Conservation (phyloP, 2,888 invertebrate species). For the Amiota mariae region DNA sequence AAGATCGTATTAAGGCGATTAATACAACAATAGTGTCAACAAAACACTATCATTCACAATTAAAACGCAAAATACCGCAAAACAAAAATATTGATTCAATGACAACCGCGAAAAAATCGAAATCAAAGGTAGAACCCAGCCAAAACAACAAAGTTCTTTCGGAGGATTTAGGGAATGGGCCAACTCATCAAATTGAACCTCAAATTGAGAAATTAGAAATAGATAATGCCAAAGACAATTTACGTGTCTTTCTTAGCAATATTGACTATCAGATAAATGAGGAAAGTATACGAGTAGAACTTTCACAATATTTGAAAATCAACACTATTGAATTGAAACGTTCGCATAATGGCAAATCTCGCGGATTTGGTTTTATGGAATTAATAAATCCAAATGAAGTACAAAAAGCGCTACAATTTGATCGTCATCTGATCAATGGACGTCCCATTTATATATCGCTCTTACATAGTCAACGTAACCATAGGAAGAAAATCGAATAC, state of each 20-base stretch:
- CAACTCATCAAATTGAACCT: background rate
- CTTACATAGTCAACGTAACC: background rate
- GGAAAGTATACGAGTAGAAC: background rate
- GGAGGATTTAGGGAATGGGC: background rate
- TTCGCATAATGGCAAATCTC: conserved; percentile 12
- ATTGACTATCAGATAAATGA: conserved; percentile 15
- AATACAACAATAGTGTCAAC: background rate
- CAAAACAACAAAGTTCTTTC: background rate
- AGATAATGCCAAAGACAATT: conserved; percentile 5
- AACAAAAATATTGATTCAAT: background rate
- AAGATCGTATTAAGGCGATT: background rate
- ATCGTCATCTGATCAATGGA: conserved; percentile 20
- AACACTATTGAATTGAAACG: conserved; percentile 20
- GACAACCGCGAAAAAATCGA: too few relatives aligned
- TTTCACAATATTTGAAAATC: background rate
- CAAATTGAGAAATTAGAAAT: background rate
- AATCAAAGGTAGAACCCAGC: background rate
- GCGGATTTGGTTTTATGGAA: conserved; percentile 19
- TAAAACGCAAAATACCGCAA: background rate
- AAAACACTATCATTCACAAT: background rate
- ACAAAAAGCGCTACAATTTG: conserved; percentile 11
- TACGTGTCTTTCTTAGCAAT: conserved; percentile 16
- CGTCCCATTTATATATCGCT: conserved; percentile 17
- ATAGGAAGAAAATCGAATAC: conserved; percentile 17
- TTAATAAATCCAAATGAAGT: conserved; percentile 32